Base-by-base conservation (phyloP, 2,113 vertebrate genomes). In the Parotia lawesii region DNA sequence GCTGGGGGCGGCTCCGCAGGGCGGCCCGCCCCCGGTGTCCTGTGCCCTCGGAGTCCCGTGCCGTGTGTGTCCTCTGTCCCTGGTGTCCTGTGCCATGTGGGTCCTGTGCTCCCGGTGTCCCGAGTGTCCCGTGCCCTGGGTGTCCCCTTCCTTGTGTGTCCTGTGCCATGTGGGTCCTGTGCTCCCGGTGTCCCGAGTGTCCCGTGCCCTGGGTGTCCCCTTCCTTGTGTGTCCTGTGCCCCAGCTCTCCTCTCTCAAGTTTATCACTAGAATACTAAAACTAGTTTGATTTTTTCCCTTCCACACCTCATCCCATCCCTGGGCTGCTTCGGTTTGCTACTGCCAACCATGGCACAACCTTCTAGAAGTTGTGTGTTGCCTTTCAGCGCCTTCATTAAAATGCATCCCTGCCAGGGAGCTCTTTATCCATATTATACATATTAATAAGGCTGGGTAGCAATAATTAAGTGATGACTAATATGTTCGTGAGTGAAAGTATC, bases 381-480 rank as follows among this genome's bases (percentile, higher is more conserved):
- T 96, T 87, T 92, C 91, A 87, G 90, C 51, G 12, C 56, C 95
- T 93, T 97, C 96, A 97, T 98, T 97, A 95, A 95, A 95, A 97
- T 96, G 93, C 94, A 70, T 47, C 93, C 80, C 94, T 96, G 93
- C 90, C 91, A 86, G 96, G 74, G 93, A 96, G 95, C 70, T 95
- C 95, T 93, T 87, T 79, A 87, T 57, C 92, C 66, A 19, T 95
- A 70, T 53, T 82, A 61, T 54, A 5, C 96, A 96, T 97, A 96
- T 96, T 97, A 97, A 98, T 97, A 90, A 97, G 97, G 90, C 91
- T 96, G 94, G 27, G 37, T 72, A 91, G 93, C 8, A 69, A 95
- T 97, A 97, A 98, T 97, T 97, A 96, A 97, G 89, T 90, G 73
- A 85, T 94, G 95, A 96, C 94, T 97, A 90, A 95, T 62, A 79